Percentiles rank a stretch among this genome's conserved stretches.
Evolutionary conservation across 2,797 vertebrate species (phyloP).

Genomic region (Hylomyscus alleni): DNA sequence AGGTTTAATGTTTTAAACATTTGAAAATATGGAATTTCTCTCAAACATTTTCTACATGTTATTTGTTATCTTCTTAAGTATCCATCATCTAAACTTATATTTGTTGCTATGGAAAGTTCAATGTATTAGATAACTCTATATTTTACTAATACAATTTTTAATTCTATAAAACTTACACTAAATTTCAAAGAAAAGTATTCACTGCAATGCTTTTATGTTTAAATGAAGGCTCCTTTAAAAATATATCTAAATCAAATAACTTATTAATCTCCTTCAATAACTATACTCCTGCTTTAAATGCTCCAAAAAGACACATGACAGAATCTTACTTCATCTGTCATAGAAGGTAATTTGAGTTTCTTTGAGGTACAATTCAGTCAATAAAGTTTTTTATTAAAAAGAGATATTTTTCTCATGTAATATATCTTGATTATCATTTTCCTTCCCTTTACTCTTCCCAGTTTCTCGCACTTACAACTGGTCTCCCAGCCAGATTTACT

Average conservation of each 20-base stretch:
- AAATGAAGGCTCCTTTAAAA: conserved; percentile 21
- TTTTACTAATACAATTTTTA: conserved; percentile 59
- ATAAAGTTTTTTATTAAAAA: background rate
- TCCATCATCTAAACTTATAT: background rate
- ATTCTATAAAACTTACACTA: conserved; percentile 78
- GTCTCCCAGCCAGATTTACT: background rate
- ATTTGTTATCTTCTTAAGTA: background rate
- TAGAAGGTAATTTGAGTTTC: conserved; percentile 7
- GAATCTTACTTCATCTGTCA: conserved; percentile 15
- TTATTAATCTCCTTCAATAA: background rate
- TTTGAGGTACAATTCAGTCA: conserved; percentile 46
- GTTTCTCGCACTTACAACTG: background rate
- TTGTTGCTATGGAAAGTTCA: background rate
- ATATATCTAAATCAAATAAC: background rate
- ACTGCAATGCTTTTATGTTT: conserved; percentile 61
- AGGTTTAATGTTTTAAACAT: background rate
- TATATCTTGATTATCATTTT: background rate
- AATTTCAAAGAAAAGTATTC: conserved; percentile 64
- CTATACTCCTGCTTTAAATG: background rate
- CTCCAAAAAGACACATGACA: background rate
- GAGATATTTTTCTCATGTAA: background rate
- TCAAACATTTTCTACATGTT: background rate
- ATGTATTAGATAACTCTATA: background rate
- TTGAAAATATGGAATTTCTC: background rate
- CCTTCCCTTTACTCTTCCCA: background rate